phyloP scores from a whole-genome alignment of 1,140 invertebrate genomes.

The Drosophila tropicalis region DNA sequence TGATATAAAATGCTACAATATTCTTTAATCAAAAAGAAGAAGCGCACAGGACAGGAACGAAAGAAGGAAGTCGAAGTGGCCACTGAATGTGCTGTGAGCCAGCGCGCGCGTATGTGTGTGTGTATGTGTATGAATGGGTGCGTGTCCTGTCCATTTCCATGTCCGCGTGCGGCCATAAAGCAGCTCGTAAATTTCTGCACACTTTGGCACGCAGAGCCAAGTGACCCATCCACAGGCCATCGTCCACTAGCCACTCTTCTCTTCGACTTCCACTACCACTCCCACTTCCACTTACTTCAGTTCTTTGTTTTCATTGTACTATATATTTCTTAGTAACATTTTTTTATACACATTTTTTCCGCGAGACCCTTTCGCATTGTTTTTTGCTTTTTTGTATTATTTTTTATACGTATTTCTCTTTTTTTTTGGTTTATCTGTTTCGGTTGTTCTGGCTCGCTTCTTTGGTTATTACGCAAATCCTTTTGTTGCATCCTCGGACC shows the following conservation, averaged over 20 bases:
- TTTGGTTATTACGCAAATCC: slow-evolving; percentile 73
- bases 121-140: slow-evolving; percentile 19
- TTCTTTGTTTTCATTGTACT: slow-evolving; percentile 44
- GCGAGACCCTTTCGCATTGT: slow-evolving; percentile 22
- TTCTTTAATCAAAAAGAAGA: slow-evolving; percentile 44
- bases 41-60: slow-evolving; percentile 16
- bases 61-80: slow-evolving; percentile 7
- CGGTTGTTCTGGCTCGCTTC: slow-evolving; percentile 42
- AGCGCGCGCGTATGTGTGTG: slow-evolving; percentile 6
- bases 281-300: slow-evolving; percentile 1
- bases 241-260: not conserved
- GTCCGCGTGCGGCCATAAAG: slow-evolving; percentile 64
- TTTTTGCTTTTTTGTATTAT: slow-evolving; percentile 6
- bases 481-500: slow-evolving; percentile 41
- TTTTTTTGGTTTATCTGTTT: slow-evolving; percentile 26
- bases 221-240: slow-evolving; percentile 25
- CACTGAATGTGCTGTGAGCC: slow-evolving; percentile 11
- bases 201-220: slow-evolving; percentile 41
- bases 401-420: slow-evolving; percentile 1
- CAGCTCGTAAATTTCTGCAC: slow-evolving; percentile 71
- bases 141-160: slow-evolving; percentile 40
- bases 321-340: slow-evolving; percentile 29
- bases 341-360: slow-evolving; percentile 59
- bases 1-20: slow-evolving; percentile 39
- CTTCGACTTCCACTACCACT: no score